phyloP scores from a whole-genome alignment of 2,888 invertebrate genomes.

The Ormyrus labotus region DNA sequence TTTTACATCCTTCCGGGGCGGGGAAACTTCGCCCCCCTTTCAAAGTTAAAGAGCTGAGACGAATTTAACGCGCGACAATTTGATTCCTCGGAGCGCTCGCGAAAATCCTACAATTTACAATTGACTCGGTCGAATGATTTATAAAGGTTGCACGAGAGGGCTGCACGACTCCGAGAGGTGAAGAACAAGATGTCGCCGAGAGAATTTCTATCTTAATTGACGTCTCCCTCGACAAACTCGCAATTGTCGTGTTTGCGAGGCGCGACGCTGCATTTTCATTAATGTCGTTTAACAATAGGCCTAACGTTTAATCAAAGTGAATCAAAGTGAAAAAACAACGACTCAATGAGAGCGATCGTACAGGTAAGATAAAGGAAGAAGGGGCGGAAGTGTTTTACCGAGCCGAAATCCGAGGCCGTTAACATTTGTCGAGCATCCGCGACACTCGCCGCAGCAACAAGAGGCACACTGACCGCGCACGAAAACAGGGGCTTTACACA shows the following conservation, averaged over 20 bases:
- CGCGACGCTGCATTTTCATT: too few relatives aligned
- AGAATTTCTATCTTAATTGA: conserved; percentile 44
- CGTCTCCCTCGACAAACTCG: not conserved
- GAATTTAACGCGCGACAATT: conserved; percentile 27
- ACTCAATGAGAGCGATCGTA: too few relatives aligned
- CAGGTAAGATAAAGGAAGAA: too few relatives aligned
- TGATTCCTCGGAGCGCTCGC: conserved; percentile 21
- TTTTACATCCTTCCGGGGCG: not conserved
- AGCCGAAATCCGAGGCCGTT: too few relatives aligned
- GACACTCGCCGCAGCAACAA: too few relatives aligned
- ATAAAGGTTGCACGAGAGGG: conserved; percentile 1
- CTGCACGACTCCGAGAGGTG: not conserved
- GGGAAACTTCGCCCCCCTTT: not conserved
- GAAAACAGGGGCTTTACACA: too few relatives aligned
- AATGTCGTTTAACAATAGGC: too few relatives aligned
- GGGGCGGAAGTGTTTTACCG: too few relatives aligned
- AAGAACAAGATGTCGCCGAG: not conserved
- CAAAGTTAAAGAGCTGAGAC: conserved; percentile 10
- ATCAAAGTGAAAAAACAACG: too few relatives aligned
- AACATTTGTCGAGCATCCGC: too few relatives aligned
- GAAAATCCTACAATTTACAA: conserved; percentile 44
- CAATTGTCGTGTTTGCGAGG: conserved; percentile 22
- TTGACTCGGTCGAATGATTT: conserved; percentile 44
- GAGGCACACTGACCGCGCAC: too few relatives aligned
- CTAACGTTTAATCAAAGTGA: too few relatives aligned